These are phyloP conservation scores for Piliocolobus tephrosceles DNA, from an alignment of 2,113 vertebrate genomes.

Conservation along the genomic window DNA sequence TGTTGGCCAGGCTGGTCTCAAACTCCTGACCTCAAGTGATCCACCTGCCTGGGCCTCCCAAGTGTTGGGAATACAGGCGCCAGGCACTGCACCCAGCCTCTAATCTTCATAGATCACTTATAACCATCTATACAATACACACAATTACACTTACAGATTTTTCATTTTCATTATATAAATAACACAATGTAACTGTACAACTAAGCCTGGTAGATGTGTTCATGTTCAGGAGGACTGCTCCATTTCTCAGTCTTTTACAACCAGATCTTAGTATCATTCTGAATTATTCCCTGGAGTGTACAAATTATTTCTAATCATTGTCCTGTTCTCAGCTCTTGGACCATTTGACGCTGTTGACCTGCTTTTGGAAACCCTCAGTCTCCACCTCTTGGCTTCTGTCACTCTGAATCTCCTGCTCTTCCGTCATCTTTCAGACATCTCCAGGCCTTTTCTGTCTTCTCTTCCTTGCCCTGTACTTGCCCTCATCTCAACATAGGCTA, in stretches of 20 bases:
- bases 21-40: no score
- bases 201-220: no score
- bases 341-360: no score
- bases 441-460: neutral
- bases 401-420: neutral
- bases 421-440: neutral
- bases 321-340: neutral
- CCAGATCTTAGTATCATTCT: neutral
- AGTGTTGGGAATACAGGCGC: no score
- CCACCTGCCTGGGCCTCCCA: no score
- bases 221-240: fast-evolving
- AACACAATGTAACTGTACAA: neutral
- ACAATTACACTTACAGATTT: neutral
- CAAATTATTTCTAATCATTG: fast-evolving
- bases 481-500: neutral
- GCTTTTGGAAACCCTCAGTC: neutral
- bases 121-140: neutral
- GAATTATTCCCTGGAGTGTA: neutral
- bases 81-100: no score
- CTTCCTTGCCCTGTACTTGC: neutral
- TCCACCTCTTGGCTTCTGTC: fast-evolving
- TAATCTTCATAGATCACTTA: neutral
- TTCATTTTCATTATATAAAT: neutral
- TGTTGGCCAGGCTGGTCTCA: no score
- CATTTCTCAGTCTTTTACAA: neutral